These are phyloP conservation scores for Cyanoramphus novaezelandiae DNA, from an alignment of 2,113 vertebrate genomes.

Conservation along the genomic window DNA sequence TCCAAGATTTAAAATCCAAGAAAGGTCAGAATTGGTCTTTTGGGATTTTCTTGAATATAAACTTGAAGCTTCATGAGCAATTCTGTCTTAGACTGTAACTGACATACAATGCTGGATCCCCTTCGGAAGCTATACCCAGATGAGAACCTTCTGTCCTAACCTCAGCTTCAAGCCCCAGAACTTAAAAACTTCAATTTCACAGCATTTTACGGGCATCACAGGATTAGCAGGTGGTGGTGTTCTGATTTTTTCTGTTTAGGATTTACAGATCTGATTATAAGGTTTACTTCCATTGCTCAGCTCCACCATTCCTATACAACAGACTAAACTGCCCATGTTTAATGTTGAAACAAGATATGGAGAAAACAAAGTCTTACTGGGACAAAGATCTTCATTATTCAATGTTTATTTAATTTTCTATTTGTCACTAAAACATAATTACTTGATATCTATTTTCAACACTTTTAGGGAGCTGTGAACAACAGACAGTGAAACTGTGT, in stretches of 20 bases:
- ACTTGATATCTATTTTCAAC: not conserved
- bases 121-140: not conserved
- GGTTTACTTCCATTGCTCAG: not conserved
- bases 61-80: not conserved
- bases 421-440: not conserved
- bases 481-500: not conserved
- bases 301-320: not conserved
- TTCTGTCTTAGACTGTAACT: not conserved
- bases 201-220: not conserved
- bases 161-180: not conserved
- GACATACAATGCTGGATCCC: not conserved
- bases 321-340: not conserved
- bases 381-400: not conserved
- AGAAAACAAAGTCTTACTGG: not conserved
- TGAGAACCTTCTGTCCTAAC: not conserved
- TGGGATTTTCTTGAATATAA: not conserved
- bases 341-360: not conserved
- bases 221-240: not conserved
- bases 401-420: not conserved
- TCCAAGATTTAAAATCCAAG: not conserved
- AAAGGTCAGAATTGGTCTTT: not conserved
- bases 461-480: not conserved
- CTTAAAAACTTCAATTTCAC: not conserved
- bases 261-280: not conserved
- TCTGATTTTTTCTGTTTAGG: not conserved